Evolutionary conservation across 1,140 invertebrate genomes (phyloP).

Genomic region (Zaprionus lachaisei): DNA sequence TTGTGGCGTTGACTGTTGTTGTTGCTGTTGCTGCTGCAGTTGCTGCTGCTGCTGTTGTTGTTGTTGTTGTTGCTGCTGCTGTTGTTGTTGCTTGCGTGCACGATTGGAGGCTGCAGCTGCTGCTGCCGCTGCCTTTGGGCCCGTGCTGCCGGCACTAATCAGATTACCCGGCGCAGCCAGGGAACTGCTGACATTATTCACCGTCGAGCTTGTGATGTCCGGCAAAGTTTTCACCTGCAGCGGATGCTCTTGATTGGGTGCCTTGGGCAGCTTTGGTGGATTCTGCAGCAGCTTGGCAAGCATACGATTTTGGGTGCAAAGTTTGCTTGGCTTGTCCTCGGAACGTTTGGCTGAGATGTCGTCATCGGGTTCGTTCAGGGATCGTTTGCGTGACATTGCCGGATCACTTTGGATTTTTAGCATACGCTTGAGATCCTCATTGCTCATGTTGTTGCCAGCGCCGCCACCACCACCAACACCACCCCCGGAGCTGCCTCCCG

Average conservation of each 20-base stretch:
- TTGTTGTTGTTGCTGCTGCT: conserved; percentile 58
- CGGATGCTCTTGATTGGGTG: conserved; percentile 89
- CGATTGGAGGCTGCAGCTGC: conserved; percentile 51
- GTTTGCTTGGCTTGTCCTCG: conserved; percentile 87
- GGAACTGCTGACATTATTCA: conserved; percentile 64
- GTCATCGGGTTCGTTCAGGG: conserved; percentile 88
- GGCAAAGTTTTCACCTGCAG: conserved; percentile 86
- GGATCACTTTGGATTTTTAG: conserved; percentile 86
- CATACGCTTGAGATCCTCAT: conserved; percentile 83
- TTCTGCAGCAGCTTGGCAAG: conserved; percentile 92
- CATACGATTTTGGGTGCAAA: conserved; percentile 94
- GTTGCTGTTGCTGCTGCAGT: conserved; percentile 59
- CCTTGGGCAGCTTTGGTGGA: conserved; percentile 87
- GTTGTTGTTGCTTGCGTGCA: conserved; percentile 75
- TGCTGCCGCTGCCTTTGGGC: conserved; percentile 65
- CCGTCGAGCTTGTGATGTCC: conserved; percentile 86
- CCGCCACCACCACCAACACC: conserved; percentile 29
- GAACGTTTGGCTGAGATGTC: conserved; percentile 86
- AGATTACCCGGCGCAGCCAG: conserved; percentile 67
- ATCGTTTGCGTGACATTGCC: conserved; percentile 87
- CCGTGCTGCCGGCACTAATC: conserved; percentile 66
- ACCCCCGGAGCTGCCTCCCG: conserved; percentile 18
- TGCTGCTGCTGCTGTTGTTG: conserved; percentile 61
- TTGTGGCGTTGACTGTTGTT: conserved; percentile 69
- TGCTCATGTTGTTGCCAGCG: conserved; percentile 64